Base-by-base conservation (phyloP, 2,113 vertebrate species). In the Entelurus aequoreus region DNA sequence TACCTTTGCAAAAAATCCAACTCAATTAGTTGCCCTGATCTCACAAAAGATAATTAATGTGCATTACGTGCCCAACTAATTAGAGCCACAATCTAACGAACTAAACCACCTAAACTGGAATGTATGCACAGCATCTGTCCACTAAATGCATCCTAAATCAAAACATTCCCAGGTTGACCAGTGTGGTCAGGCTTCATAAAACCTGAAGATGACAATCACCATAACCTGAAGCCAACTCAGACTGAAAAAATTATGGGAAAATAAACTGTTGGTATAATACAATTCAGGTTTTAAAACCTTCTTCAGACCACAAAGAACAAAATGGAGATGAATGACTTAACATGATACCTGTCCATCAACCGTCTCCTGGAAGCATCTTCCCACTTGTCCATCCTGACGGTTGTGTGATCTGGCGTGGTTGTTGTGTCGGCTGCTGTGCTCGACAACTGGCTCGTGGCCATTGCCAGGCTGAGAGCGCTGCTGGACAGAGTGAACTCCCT, bases 291-390 rank as follows among this genome's bases (percentile, higher is more conserved):
- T 77, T 60, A 71, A 70, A 47, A 40, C 48, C 56, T 42, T 15
- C 6, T 1, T 50, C 36, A 37, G 35, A 60, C 16, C 21, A 36
- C 6, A 6, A 15, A 16, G 10, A 6, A 8, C 48, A 59, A 72
- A 36, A 61, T 68, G 66, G 57, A 57, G 48, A 59, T 62, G 68
- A 75, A 28, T 28, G 28, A 60, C 63, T 63, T 12, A 50, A 60
- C 58, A 28, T 35, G 36, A 47, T 89, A 98, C 95, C 95, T 97
- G 92, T 68, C 94, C 94, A 4, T 94, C 91, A 0, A 92, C 76
- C 6, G 90, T 87, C 50, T 92, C 94, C 75, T 88, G 93, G 84
- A 95, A 98, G 69, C 95, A 98, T 66, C 90, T 91, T 48, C 95
- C 95, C 70, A 96, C 87, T 1, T 87, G 72, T 57, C 80, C 90